phyloP scores from a whole-genome alignment of 2,113 vertebrate species.

The Anolis sagrei region DNA sequence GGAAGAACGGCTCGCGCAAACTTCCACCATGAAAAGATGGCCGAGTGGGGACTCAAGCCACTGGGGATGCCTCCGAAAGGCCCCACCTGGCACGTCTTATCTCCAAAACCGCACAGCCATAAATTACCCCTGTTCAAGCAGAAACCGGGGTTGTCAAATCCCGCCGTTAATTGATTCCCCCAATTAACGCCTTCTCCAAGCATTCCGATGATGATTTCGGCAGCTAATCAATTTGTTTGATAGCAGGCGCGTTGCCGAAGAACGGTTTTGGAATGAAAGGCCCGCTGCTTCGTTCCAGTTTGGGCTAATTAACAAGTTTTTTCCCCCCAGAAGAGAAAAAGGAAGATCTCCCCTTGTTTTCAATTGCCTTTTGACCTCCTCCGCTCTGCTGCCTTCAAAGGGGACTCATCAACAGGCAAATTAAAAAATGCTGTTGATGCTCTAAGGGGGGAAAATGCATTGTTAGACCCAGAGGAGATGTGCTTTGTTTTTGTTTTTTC shows the following conservation, averaged over 20 bases:
- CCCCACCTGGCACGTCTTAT: constrained; percentile 3
- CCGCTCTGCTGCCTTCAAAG: constrained; percentile 23
- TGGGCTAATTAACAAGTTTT: constrained; percentile 17
- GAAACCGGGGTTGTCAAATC: constrained; percentile 3
- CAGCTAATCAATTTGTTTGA: constrained; percentile 35
- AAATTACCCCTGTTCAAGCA: neutral
- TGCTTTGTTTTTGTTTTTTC: neutral
- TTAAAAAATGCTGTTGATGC: constrained; percentile 33
- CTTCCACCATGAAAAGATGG: neutral
- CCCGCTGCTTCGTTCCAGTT: constrained; percentile 10
- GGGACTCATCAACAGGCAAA: constrained; percentile 3
- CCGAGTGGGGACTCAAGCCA: neutral
- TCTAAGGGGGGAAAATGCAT: no score
- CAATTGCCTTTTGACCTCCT: constrained; percentile 21
- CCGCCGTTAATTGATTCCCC: constrained; percentile 26
- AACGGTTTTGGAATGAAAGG: constrained; percentile 16
- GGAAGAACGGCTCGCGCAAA: neutral
- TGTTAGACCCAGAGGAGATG: constrained; percentile 6
- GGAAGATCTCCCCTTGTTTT: neutral
- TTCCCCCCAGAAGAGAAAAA: neutral
- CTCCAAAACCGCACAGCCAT: neutral
- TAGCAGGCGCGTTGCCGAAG: neutral
- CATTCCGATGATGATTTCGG: constrained; percentile 9
- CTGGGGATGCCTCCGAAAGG: neutral
- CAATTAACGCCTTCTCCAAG: constrained; percentile 24